A percentile compares a stretch with the other conserved stretches of the same genome.
Evolutionary conservation across 2,797 vertebrate species (phyloP).

Genomic region (Glyptemys insculpta): DNA sequence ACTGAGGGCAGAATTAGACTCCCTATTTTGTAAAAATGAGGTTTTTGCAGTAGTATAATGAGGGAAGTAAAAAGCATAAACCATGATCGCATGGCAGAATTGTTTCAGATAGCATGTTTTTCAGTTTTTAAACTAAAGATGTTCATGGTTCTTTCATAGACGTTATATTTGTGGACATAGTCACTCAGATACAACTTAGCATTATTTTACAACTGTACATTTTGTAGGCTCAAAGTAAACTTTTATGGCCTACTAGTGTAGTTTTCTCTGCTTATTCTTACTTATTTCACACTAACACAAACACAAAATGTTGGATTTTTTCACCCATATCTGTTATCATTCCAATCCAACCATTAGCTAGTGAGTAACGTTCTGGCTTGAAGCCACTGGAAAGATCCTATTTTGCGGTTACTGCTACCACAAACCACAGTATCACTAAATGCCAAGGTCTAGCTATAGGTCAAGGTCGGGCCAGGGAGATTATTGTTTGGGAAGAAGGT

Average conservation of each 20-base stretch:
- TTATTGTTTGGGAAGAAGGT: slow-evolving; percentile 23
- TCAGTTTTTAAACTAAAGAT: neutral
- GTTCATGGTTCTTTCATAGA: neutral
- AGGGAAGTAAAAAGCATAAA: neutral
- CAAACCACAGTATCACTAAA: slow-evolving; percentile 83
- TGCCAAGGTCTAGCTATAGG: slow-evolving; percentile 74
- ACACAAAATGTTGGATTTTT: slow-evolving; percentile 51
- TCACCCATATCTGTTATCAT: slow-evolving; percentile 68
- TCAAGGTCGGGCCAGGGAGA: slow-evolving; percentile 82
- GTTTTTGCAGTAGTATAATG: neutral
- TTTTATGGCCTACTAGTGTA: neutral
- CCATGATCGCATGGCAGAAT: neutral
- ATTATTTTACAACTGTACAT: neutral
- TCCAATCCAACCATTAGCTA: slow-evolving; percentile 79
- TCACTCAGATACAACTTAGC: neutral
- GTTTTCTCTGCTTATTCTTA: slow-evolving; percentile 31
- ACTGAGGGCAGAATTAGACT: neutral
- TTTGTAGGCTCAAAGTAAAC: slow-evolving; percentile 30
- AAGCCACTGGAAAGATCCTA: slow-evolving; percentile 81
- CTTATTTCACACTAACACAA: slow-evolving; percentile 42
- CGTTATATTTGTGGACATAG: neutral
- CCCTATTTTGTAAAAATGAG: fast-evolving
- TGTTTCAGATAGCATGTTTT: neutral
- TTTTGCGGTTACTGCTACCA: slow-evolving; percentile 81
- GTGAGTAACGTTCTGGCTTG: slow-evolving; percentile 64